Conservation (phyloP, 2,888 invertebrate species). For the Drosophila vallismaia region DNA sequence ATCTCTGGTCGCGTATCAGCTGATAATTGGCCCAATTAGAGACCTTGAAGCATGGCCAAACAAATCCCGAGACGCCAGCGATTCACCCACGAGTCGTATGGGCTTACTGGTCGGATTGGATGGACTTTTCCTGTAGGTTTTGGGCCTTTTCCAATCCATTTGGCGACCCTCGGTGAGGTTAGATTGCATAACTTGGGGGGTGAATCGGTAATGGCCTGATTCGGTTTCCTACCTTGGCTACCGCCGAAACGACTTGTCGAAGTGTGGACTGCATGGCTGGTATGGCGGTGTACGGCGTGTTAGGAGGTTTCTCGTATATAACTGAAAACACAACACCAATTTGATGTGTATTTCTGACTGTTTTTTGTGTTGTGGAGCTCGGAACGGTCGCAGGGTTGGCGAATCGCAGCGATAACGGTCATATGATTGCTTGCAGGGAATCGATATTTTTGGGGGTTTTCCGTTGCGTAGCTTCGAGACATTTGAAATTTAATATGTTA, state of each 20-base stretch:
- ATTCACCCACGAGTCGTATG: conserved; percentile 4
- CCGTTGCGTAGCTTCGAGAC: neutral
- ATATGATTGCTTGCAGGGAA: conserved; percentile 11
- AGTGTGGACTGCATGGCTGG: conserved; percentile 78
- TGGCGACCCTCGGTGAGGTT: conserved; percentile 56
- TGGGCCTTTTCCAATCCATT: conserved; percentile 36
- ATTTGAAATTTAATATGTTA: too few relatives aligned
- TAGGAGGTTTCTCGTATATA: conserved; percentile 26
- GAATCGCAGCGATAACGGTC: conserved; percentile 22
- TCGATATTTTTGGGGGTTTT: conserved; percentile 8
- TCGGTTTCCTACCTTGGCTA: conserved; percentile 69
- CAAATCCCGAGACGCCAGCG: conserved; percentile 15
- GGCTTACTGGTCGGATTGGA: neutral
- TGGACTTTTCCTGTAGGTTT: conserved; percentile 11
- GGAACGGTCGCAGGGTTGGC: conserved; percentile 41
- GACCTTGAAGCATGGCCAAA: conserved; percentile 56
- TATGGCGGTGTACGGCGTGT: conserved; percentile 31
- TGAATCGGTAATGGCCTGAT: conserved; percentile 2
- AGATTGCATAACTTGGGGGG: conserved; percentile 79
- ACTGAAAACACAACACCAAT: conserved; percentile 44
- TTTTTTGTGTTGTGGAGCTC: conserved; percentile 35
- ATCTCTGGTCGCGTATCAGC: conserved; percentile 48
- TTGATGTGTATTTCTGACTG: conserved; percentile 55
- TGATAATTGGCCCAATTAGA: conserved; percentile 45
- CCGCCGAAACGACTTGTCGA: conserved; percentile 65